Evolutionary conservation across 1,140 invertebrate species (phyloP).

Genomic region (Dreissena polymorpha): DNA sequence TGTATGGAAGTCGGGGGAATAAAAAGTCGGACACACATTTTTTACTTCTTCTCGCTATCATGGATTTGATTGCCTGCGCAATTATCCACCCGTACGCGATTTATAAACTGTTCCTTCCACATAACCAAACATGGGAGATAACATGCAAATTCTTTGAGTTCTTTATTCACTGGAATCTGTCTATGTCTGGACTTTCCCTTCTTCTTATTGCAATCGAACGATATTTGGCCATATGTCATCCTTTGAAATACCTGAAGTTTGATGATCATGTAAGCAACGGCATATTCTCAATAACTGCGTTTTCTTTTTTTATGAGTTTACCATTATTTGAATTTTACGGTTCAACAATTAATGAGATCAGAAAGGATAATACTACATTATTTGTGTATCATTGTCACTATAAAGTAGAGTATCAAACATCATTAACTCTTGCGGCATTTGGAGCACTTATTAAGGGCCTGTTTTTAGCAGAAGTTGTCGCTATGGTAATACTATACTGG

Average conservation of each 20-base stretch:
- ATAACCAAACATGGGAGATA: conserved; percentile 27
- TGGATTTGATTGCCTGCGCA: too few species aligned
- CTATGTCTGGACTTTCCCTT: conserved; percentile 24
- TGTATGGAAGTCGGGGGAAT: too few species aligned
- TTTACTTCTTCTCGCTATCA: too few species aligned
- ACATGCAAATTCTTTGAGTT: too few species aligned
- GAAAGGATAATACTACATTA: background rate
- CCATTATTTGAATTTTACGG: too few species aligned
- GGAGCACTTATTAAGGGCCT: conserved; percentile 19
- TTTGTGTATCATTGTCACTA: conserved; percentile 35
- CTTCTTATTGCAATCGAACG: conserved; percentile 51
- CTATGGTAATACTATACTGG: too few species aligned
- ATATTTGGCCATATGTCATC: conserved; percentile 48
- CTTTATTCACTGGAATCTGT: too few species aligned
- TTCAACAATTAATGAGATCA: conserved; percentile 1
- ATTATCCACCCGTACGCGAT: too few species aligned
- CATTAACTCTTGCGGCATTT: conserved; percentile 13
- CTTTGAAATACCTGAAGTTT: conserved; percentile 43
- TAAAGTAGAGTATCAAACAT: conserved; percentile 18
- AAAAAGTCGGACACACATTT: too few species aligned
- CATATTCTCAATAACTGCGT: background rate
- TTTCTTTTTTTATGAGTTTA: conserved; percentile 17
- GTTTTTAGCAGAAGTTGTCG: conserved; percentile 15
- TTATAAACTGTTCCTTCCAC: too few species aligned
- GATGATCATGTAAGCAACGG: conserved; percentile 13